Evolutionary conservation across 2,797 vertebrate genomes (phyloP).

Genomic region (Adelosebastes latens): DNA sequence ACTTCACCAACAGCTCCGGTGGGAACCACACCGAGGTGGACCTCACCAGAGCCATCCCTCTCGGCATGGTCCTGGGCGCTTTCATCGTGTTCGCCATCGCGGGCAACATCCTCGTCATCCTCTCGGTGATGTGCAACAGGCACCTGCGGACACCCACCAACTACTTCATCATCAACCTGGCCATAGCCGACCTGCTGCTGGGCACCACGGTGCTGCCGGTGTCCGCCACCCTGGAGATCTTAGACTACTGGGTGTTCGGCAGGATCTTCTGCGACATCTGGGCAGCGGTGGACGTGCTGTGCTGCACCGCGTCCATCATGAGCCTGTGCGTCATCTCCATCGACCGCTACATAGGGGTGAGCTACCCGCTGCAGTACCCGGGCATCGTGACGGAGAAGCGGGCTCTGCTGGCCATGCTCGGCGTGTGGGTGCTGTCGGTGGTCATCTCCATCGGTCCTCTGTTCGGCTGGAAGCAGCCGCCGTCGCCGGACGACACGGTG

Average conservation of each 20-base stretch:
- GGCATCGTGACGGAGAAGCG: slow-evolving; percentile 92
- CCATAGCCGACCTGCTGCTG: slow-evolving; percentile 95
- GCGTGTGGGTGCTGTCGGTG: slow-evolving; percentile 92
- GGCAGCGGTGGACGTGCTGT: slow-evolving; percentile 97
- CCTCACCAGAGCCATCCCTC: slow-evolving; percentile 87
- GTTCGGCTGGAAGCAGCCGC: slow-evolving; percentile 96
- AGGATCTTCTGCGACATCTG: slow-evolving; percentile 96
- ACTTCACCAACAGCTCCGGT: slow-evolving; percentile 84
- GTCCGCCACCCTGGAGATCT: slow-evolving; percentile 92
- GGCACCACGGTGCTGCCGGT: slow-evolving; percentile 95
- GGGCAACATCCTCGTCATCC: slow-evolving; percentile 96
- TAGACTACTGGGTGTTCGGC: slow-evolving; percentile 94
- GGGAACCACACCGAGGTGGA: slow-evolving; percentile 83
- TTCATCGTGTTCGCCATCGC: slow-evolving; percentile 95
- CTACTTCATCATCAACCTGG: slow-evolving; percentile 97
- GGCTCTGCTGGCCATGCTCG: slow-evolving; percentile 90
- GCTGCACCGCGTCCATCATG: slow-evolving; percentile 97
- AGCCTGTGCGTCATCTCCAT: slow-evolving; percentile 98
- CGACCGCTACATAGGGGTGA: slow-evolving; percentile 96
- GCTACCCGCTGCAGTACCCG: slow-evolving; percentile 95
- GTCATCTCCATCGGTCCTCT: slow-evolving; percentile 97
- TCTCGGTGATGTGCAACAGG: slow-evolving; percentile 96
- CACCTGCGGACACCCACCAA: slow-evolving; percentile 97
- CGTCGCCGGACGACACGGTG: slow-evolving; percentile 89
- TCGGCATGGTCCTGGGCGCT: slow-evolving; percentile 92